Evolutionary conservation across 2,888 invertebrate species (phyloP).

Genomic region (Lepidocyrtinus sp.): DNA sequence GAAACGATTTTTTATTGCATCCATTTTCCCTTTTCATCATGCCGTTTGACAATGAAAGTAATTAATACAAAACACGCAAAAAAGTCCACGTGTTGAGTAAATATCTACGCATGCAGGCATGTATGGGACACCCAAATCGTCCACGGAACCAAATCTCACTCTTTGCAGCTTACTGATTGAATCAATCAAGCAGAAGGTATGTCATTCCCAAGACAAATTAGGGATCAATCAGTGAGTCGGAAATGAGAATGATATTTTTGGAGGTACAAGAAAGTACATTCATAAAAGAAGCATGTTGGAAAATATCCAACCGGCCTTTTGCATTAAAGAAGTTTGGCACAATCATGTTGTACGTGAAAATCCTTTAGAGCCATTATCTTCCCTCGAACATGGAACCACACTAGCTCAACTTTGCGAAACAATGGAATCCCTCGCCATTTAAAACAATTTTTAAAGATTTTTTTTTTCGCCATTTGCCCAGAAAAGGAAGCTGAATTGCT

Average conservation of each 20-base stretch:
- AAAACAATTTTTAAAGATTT: not conserved
- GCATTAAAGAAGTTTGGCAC: no score
- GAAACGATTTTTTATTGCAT: not conserved
- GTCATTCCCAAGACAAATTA: not conserved
- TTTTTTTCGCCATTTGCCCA: not conserved
- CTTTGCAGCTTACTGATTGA: not conserved
- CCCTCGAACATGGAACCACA: no score
- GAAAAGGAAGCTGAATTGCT: not conserved
- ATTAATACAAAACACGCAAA: not conserved
- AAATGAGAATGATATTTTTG: not conserved
- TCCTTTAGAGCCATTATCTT: no score
- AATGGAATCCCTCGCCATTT: not conserved
- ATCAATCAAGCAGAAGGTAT: not conserved
- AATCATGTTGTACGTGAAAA: no score
- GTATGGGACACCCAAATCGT: not conserved
- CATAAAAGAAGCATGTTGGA: not conserved
- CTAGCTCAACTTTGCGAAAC: no score
- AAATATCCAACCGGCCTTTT: no score
- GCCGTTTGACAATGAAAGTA: not conserved
- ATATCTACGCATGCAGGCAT: not conserved
- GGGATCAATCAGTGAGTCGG: not conserved
- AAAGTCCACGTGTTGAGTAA: not conserved
- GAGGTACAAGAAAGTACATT: not conserved
- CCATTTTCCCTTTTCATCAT: no score
- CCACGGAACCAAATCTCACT: no score